phyloP scores from a whole-genome alignment of 2,888 invertebrate species.

The Dioctria rufipes region DNA sequence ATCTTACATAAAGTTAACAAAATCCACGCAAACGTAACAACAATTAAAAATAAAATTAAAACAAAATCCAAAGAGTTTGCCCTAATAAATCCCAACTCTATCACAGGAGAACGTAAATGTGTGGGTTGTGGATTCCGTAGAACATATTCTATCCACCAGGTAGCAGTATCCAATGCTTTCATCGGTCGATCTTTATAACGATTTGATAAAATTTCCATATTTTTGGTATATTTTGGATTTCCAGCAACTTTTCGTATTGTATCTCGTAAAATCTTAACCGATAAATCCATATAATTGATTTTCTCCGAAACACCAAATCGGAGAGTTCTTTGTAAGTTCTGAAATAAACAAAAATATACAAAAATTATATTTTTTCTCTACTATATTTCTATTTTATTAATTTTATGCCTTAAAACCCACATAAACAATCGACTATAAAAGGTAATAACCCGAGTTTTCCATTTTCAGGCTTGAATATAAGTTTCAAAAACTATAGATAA shows the following conservation, averaged over 20 bases:
- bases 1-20: not conserved
- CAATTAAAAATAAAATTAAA: constrained; percentile 21
- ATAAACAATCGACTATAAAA: too few species aligned
- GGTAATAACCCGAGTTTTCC: too few species aligned
- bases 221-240: constrained; percentile 58
- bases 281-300: not conserved
- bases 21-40: not conserved
- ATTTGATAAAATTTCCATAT: constrained; percentile 69
- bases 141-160: constrained; percentile 77
- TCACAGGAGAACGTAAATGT: constrained; percentile 70
- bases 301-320: constrained; percentile 10
- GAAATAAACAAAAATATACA: not conserved
- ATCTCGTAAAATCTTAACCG: constrained; percentile 55
- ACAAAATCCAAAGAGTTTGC: constrained; percentile 69
- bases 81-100: constrained; percentile 70
- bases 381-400: not conserved
- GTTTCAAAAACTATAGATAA: too few species aligned
- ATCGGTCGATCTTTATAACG: constrained; percentile 73
- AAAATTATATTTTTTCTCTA: not conserved
- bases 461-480: too few species aligned
- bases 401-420: not conserved
- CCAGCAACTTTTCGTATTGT: constrained; percentile 59
- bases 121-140: constrained; percentile 73
- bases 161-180: constrained; percentile 73
- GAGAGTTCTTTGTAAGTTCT: constrained; percentile 37